A percentile compares a stretch with the other conserved stretches of the same genome.
Evolutionary conservation across 2,888 invertebrate species (phyloP).

Genomic region (Tetramorium bicarinatum): DNA sequence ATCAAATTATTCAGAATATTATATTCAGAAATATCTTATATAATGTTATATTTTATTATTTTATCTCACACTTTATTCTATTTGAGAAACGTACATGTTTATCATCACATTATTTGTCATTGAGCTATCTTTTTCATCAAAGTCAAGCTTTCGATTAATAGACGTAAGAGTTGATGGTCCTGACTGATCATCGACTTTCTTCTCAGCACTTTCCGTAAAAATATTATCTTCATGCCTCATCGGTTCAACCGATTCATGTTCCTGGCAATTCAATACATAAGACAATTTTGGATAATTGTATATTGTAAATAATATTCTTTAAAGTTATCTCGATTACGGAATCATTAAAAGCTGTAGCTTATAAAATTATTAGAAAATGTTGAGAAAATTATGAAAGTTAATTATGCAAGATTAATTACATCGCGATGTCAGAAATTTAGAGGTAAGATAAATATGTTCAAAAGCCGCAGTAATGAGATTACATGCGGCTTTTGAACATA

Average conservation of each 20-base stretch:
- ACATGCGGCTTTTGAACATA: not conserved
- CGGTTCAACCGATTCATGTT: not conserved
- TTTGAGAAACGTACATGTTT: slow-evolving; percentile 71
- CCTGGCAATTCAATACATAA: slow-evolving; percentile 28
- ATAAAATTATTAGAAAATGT: not conserved
- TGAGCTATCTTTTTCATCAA: slow-evolving; percentile 74
- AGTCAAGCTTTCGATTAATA: slow-evolving; percentile 80
- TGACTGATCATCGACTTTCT: not conserved
- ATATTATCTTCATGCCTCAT: not conserved
- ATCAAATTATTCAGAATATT: not conserved
- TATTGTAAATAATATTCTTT: not conserved
- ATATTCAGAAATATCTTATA: slow-evolving; percentile 1
- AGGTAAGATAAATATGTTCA: too few relatives aligned
- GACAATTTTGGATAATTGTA: not conserved
- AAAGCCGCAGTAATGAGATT: not conserved
- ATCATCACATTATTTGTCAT: slow-evolving; percentile 77
- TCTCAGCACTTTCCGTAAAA: not conserved
- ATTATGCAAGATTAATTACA: not conserved
- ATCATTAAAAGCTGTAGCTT: not conserved
- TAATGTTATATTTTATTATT: slow-evolving; percentile 9
- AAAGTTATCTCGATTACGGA: not conserved
- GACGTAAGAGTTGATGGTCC: slow-evolving; percentile 18
- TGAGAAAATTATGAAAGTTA: not conserved
- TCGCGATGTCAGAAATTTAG: not conserved
- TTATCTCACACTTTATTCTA: slow-evolving; percentile 1